phyloP scores from a whole-genome alignment of 2,888 invertebrate species.

The Caenorhabditis sinica region DNA sequence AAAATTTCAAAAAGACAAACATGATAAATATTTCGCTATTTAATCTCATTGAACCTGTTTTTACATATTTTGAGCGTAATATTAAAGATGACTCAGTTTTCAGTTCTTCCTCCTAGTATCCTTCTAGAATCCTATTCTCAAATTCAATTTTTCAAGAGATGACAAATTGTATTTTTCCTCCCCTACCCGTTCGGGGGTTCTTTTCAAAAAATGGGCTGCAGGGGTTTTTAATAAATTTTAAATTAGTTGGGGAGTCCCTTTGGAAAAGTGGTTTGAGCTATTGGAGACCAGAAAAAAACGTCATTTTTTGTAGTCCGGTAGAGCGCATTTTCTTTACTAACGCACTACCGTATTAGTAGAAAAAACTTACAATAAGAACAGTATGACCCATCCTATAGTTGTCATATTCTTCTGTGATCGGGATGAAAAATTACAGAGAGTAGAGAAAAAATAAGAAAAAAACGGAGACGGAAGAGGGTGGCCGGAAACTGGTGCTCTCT shows the following conservation, averaged over 20 bases:
- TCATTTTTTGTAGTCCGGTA: not conserved
- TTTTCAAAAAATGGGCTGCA: no score
- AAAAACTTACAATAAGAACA: constrained; percentile 36
- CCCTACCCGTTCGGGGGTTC: not conserved
- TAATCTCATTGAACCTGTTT: no score
- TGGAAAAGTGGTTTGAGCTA: no score
- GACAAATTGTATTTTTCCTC: constrained; percentile 22
- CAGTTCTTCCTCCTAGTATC: no score
- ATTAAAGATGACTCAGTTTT: no score
- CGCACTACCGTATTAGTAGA: not conserved
- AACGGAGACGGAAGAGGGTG: not conserved
- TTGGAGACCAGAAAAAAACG: not conserved
- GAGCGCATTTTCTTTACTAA: not conserved
- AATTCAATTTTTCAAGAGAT: not conserved
- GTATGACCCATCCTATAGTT: not conserved
- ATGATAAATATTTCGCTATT: not conserved
- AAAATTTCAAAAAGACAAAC: no score
- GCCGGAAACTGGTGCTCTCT: not conserved
- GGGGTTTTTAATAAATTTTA: constrained; percentile 20
- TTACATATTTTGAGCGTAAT: not conserved
- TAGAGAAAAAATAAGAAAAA: not conserved
- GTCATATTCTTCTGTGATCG: not conserved
- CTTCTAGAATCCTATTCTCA: no score
- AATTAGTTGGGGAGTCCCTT: not conserved
- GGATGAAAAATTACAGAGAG: not conserved